These are phyloP conservation scores for Micronycteris hirsuta DNA, from an alignment of 2,113 vertebrate species.

Conservation along the genomic window DNA sequence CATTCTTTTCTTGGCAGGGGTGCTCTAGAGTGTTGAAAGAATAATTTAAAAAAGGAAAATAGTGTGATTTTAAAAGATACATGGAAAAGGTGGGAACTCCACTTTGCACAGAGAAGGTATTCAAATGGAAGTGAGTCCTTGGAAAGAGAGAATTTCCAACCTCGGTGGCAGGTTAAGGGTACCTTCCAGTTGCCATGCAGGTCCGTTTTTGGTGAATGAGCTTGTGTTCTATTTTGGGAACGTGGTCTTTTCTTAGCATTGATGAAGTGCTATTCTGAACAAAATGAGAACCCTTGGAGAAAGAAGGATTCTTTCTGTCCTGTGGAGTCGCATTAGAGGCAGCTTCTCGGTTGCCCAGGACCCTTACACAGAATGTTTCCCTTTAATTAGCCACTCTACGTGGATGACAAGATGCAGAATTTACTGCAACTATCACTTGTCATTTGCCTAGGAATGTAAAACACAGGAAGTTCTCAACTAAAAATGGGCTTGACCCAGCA, in stretches of 20 bases:
- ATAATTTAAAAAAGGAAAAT: not conserved
- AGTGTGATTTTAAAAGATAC: not conserved
- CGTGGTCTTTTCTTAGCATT: not conserved
- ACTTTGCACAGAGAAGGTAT: not conserved
- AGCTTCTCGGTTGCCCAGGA: not conserved
- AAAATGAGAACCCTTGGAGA: not conserved
- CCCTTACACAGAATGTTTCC: not conserved
- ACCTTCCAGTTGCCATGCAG: not conserved
- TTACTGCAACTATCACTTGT: not conserved
- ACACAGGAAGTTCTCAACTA: constrained; percentile 48
- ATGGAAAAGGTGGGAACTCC: not conserved
- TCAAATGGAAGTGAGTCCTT: not conserved
- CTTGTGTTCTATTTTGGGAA: constrained; percentile 42
- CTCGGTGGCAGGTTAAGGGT: not conserved
- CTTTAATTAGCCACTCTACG: not conserved
- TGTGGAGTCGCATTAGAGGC: not conserved
- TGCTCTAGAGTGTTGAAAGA: not conserved
- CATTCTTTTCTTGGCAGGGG: not conserved
- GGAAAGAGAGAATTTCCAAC: not conserved
- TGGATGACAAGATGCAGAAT: not conserved
- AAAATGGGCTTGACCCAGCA: constrained; percentile 23
- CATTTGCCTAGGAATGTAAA: constrained; percentile 60
- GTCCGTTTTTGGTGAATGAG: constrained; percentile 37
- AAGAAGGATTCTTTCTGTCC: not conserved
- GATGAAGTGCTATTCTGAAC: not conserved